Evolutionary conservation across 2,797 vertebrate genomes (phyloP).

Genomic region (Channa striata): DNA sequence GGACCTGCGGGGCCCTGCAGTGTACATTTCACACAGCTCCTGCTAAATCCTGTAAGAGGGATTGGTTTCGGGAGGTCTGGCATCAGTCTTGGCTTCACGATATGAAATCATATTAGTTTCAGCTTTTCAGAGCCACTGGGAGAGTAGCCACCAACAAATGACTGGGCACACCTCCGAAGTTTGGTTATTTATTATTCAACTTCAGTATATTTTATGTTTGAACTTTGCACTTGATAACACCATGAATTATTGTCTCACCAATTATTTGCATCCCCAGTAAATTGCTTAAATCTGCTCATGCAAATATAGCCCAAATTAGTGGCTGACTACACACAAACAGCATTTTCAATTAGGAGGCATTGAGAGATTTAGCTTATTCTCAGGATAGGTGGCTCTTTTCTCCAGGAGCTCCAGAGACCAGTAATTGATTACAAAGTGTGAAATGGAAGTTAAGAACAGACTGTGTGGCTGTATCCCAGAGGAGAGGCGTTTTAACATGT

Average conservation of each 20-base stretch:
- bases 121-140: slow-evolving; percentile 73
- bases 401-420: slow-evolving; percentile 70
- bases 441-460: slow-evolving; percentile 75
- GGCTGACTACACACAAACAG: slow-evolving; percentile 77
- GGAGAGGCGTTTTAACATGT: slow-evolving; percentile 45
- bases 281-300: slow-evolving; percentile 82
- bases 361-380: slow-evolving; percentile 75
- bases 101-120: slow-evolving; percentile 85
- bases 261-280: slow-evolving; percentile 81
- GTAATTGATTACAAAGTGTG: slow-evolving; percentile 83
- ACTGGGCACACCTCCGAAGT: slow-evolving; percentile 77
- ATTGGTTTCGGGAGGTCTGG: slow-evolving; percentile 80
- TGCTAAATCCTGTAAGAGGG: slow-evolving; percentile 82
- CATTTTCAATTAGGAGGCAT: slow-evolving; percentile 83
- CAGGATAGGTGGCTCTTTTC: slow-evolving; percentile 69
- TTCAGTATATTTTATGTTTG: slow-evolving; percentile 77
- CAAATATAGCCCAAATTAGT: slow-evolving; percentile 80
- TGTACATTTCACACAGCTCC: slow-evolving; percentile 74
- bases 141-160: slow-evolving; percentile 74
- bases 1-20: slow-evolving; percentile 65
- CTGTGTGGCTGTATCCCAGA: slow-evolving; percentile 58
- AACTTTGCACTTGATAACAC: slow-evolving; percentile 78
- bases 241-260: slow-evolving; percentile 78
- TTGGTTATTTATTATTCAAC: slow-evolving; percentile 80
- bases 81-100: slow-evolving; percentile 75